A percentile compares a stretch with the other conserved stretches of the same genome.
Conservation (phyloP, 2,113 vertebrate genomes). For the Lycaon pictus region DNA sequence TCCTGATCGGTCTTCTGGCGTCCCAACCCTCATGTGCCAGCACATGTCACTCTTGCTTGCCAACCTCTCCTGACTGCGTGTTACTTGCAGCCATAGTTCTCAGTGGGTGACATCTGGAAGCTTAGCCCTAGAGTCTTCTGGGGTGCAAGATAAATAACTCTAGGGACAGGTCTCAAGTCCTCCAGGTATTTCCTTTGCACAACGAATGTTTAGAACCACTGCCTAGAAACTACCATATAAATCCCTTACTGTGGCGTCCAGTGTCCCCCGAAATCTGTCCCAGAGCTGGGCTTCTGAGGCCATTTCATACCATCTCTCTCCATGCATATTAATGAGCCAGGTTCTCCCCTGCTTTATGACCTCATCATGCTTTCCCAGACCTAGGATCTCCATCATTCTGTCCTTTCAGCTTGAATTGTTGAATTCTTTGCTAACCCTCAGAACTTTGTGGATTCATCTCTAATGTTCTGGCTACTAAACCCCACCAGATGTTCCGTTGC, state of each 20-base stretch:
- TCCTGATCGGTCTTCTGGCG: background rate
- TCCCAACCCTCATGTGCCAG: background rate
- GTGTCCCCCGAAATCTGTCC: background rate
- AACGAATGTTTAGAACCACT: background rate
- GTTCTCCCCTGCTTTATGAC: background rate
- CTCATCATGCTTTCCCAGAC: background rate
- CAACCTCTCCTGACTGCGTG: background rate
- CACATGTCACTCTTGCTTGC: background rate
- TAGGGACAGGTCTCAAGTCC: background rate
- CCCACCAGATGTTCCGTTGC: background rate
- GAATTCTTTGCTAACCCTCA: background rate
- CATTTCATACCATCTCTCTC: background rate
- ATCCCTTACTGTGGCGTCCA: background rate
- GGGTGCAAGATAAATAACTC: background rate
- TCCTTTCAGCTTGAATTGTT: background rate
- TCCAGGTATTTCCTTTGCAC: background rate
- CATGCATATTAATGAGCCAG: background rate
- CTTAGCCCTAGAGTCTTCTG: background rate
- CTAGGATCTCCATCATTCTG: background rate
- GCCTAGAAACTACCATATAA: background rate
- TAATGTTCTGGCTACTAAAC: background rate
- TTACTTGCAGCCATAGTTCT: background rate
- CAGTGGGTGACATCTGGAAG: background rate
- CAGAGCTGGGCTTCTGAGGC: background rate
- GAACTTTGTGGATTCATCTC: background rate